These are phyloP conservation scores for Eupeodes corollae DNA, from an alignment of 1,140 invertebrate genomes.

Conservation along the genomic window DNA sequence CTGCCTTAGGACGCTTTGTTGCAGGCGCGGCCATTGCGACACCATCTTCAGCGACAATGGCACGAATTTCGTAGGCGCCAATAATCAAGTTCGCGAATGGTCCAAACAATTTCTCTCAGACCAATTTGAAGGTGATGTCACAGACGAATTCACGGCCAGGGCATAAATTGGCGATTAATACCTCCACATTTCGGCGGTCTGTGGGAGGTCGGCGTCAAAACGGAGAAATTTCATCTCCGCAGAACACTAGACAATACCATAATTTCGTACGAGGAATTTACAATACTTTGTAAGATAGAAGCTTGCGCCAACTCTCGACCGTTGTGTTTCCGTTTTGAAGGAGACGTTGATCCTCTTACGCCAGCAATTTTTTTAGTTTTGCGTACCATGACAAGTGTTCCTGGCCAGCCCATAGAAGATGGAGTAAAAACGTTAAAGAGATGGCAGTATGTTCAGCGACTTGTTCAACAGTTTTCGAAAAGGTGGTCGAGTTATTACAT, in stretches of 20 bases:
- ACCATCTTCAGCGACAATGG: conserved; percentile 27
- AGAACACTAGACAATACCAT: conserved; percentile 14
- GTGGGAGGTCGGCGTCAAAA: conserved; percentile 6
- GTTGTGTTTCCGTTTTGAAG: conserved; percentile 6
- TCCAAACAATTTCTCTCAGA: no score
- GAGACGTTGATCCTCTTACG: conserved; percentile 12
- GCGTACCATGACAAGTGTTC: background rate
- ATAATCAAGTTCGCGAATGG: background rate
- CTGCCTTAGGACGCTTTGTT: conserved; percentile 22
- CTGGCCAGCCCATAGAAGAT: no score
- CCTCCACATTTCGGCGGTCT: conserved; percentile 7
- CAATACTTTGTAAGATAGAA: conserved; percentile 23
- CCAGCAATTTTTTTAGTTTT: conserved; percentile 30
- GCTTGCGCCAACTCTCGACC: conserved; percentile 30
- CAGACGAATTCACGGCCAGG: background rate
- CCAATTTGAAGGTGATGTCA: background rate
- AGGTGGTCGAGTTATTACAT: background rate
- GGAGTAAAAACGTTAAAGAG: no score
- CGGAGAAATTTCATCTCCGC: background rate
- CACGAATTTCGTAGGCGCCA: conserved; percentile 20
- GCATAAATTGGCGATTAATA: conserved; percentile 6
- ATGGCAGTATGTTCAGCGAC: no score
- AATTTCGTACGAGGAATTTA: conserved; percentile 13
- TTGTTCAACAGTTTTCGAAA: background rate
- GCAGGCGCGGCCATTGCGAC: conserved; percentile 16